These are phyloP conservation scores for Macrobrachium rosenbergii DNA, from an alignment of 1,140 invertebrate genomes.

Conservation along the genomic window DNA sequence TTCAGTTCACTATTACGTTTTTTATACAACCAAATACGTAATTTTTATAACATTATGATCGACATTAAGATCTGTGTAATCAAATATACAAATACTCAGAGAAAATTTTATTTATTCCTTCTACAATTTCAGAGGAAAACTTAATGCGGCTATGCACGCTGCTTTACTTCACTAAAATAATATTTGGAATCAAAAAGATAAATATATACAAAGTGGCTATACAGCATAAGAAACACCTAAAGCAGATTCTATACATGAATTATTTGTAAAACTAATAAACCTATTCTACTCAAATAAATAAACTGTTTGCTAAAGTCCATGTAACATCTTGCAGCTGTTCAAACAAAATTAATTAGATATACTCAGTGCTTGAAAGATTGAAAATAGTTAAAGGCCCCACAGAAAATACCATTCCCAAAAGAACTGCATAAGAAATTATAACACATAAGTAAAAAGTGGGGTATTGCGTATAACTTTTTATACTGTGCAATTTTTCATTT, in stretches of 20 bases:
- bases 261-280: constrained; percentile 47
- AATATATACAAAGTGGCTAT: constrained; percentile 45
- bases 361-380: too few species aligned
- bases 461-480: constrained; percentile 34
- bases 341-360: too few species aligned
- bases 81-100: background rate
- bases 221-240: constrained; percentile 43
- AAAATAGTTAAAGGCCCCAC: too few species aligned
- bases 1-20: background rate
- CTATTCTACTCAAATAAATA: constrained; percentile 16
- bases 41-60: background rate
- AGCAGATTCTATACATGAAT: constrained; percentile 53
- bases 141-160: constrained; percentile 21
- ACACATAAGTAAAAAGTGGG: constrained; percentile 25
- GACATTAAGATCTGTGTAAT: background rate
- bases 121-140: constrained; percentile 51
- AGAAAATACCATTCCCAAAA: too few species aligned
- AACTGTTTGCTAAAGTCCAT: too few species aligned
- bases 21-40: background rate
- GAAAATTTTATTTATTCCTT: constrained; percentile 36
- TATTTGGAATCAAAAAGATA: constrained; percentile 48
- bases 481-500: background rate
- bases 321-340: too few species aligned
- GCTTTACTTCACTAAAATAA: constrained; percentile 47
- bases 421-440: constrained; percentile 40